Evolutionary conservation across 2,888 invertebrate species (phyloP).

Genomic region (Amorpha juglandis): DNA sequence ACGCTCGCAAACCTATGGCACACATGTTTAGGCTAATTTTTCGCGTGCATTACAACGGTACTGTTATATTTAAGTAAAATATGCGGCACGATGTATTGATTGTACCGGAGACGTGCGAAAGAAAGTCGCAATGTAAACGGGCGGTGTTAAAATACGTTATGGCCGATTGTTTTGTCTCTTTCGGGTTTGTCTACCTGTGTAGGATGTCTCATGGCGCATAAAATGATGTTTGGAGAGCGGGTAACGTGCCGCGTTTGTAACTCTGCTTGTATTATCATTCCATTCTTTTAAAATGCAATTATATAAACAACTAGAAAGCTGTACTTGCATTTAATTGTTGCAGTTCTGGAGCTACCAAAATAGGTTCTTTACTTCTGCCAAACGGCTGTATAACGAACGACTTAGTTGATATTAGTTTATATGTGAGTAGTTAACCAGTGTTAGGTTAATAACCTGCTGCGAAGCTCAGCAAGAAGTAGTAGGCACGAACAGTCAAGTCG

Average conservation of each 20-base stretch:
- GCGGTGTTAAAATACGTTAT: constrained; percentile 63
- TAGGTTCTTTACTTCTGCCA: too few species aligned
- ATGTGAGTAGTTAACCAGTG: too few species aligned
- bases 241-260: constrained; percentile 6
- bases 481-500: too few species aligned
- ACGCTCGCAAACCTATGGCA: constrained; percentile 74
- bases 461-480: too few species aligned
- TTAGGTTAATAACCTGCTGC: too few species aligned
- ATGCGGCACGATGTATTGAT: constrained; percentile 62
- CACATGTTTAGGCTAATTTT: constrained; percentile 81
- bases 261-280: constrained; percentile 7
- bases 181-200: constrained; percentile 53
- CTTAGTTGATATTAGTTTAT: too few species aligned
- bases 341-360: too few species aligned
- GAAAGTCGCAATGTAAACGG: constrained; percentile 63
- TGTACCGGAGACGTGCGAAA: constrained; percentile 52
- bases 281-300: constrained; percentile 3
- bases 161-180: constrained; percentile 69
- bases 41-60: constrained; percentile 74
- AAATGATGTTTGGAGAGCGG: constrained; percentile 23
- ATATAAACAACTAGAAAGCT: background rate
- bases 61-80: constrained; percentile 40
- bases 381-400: too few species aligned
- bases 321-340: too few species aligned
- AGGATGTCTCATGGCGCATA: constrained; percentile 30